Evolutionary conservation across 2,113 vertebrate species (phyloP), one percentile per base, ranked within the genome.

Genomic region (Numida meleagris): DNA sequence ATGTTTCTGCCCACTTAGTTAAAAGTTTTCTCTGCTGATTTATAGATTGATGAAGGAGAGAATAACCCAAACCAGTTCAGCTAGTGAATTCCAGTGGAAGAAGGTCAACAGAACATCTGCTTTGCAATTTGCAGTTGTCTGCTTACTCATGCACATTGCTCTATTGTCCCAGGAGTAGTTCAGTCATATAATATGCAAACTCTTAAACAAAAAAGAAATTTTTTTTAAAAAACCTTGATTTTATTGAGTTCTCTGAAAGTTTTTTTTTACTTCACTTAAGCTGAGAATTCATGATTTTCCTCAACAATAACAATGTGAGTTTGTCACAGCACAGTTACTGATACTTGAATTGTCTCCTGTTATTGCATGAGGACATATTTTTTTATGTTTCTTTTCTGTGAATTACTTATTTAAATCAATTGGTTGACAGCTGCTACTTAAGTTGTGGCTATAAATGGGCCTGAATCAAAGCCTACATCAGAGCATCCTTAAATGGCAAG

Each of bases 91-190:
- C 42, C 43, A 50, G 43, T 48, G 84, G 76, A 58, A 92, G 61
- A 17, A 87, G 80, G 94, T 92, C 74, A 96, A 19, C 25, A 51
- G 66, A 93, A 89, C 84, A 90, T 90, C 84, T 94, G 80, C 34
- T 94, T 86, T 70, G 13, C 46, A 65, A 91, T 74, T 89, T 90
- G 40, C 33, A 57, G 84, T 94, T 94, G 80, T 80, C 84, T 94
- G 61, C 40, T 89, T 89, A 82, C 82, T 97, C 68, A 83, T 89
- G n/a, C 70, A 31, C 51, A 66, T 36, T 76, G 16, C 75, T 95
- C 74, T 94, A 18, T 59, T 71, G 29, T 95, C 76, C 43, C 25
- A 9, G 24, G 51, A 76, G 36, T 71, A 80, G 61, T 53, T 96
- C 59, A 75, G 59, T 80, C 55, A 51, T 31, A 8, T 61, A 71